phyloP scores from a whole-genome alignment of 2,113 vertebrate genomes.

The Archilochus colubris region DNA sequence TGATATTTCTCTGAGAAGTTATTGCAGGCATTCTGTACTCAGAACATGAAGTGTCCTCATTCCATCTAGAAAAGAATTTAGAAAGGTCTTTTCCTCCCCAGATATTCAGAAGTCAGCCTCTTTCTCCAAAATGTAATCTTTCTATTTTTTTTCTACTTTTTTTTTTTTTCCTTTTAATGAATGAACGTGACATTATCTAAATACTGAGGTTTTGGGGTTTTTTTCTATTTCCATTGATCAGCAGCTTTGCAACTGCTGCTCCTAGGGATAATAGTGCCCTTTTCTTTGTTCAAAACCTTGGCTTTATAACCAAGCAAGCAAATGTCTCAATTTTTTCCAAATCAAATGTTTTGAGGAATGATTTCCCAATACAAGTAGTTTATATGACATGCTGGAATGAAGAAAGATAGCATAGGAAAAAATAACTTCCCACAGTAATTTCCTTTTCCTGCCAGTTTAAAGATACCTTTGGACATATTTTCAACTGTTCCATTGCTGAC shows the following conservation, averaged over 20 bases:
- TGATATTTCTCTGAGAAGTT: background rate
- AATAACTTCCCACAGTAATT: background rate
- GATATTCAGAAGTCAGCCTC: background rate
- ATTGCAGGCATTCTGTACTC: background rate
- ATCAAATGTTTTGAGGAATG: background rate
- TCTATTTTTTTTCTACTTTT: background rate
- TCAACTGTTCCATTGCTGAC: background rate
- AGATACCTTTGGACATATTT: background rate
- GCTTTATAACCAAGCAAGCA: background rate
- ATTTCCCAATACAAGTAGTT: background rate
- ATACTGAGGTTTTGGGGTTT: background rate
- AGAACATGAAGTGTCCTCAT: background rate
- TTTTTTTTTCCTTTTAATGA: background rate
- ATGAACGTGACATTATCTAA: background rate
- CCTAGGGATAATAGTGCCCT: background rate
- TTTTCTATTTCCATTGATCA: conserved; percentile 2
- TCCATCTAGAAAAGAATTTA: background rate
- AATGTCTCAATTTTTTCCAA: background rate
- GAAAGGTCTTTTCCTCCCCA: background rate
- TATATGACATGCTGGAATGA: background rate
- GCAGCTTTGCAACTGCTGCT: conserved; percentile 14
- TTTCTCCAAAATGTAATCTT: background rate
- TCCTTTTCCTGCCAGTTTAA: background rate
- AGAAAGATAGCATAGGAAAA: background rate
- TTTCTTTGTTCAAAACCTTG: background rate